phyloP scores from a whole-genome alignment of 2,797 vertebrate genomes.

The Ptychadena robeensis region DNA sequence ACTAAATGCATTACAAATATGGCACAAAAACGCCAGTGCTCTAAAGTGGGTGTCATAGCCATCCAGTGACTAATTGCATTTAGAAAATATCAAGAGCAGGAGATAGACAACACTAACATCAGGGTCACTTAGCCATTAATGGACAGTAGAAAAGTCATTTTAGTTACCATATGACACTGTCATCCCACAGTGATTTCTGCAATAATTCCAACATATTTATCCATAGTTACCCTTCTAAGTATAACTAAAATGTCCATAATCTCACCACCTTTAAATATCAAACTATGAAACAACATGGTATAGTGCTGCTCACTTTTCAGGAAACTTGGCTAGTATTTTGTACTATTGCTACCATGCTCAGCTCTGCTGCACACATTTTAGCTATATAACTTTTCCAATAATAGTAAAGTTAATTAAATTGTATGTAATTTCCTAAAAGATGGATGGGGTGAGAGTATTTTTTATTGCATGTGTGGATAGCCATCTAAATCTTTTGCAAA shows the following conservation, averaged over 20 bases:
- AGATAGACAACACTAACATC: too few species aligned
- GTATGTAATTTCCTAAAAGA: constrained; percentile 22
- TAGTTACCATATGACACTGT: too few species aligned
- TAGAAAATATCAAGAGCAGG: too few species aligned
- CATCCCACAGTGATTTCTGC: too few species aligned
- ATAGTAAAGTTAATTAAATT: constrained; percentile 17
- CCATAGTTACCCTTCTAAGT: background rate
- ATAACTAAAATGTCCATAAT: background rate
- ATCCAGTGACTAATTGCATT: too few species aligned
- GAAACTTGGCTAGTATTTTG: constrained; percentile 2
- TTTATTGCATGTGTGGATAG: constrained; percentile 8
- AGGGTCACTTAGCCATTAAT: too few species aligned
- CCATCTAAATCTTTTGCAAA: constrained; percentile 24
- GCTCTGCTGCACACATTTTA: constrained; percentile 13
- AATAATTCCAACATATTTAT: too few species aligned
- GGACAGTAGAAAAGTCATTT: too few species aligned
- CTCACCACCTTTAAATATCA: background rate
- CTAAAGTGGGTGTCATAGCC: too few species aligned
- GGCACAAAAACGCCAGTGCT: too few species aligned
- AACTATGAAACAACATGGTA: background rate
- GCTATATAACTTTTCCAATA: constrained; percentile 6
- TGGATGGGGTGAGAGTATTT: constrained; percentile 6
- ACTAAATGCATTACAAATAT: too few species aligned
- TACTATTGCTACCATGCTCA: background rate
- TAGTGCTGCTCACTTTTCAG: background rate